Evolutionary conservation across 2,113 vertebrate species (phyloP).

Genomic region (Dryoscopus gambensis): DNA sequence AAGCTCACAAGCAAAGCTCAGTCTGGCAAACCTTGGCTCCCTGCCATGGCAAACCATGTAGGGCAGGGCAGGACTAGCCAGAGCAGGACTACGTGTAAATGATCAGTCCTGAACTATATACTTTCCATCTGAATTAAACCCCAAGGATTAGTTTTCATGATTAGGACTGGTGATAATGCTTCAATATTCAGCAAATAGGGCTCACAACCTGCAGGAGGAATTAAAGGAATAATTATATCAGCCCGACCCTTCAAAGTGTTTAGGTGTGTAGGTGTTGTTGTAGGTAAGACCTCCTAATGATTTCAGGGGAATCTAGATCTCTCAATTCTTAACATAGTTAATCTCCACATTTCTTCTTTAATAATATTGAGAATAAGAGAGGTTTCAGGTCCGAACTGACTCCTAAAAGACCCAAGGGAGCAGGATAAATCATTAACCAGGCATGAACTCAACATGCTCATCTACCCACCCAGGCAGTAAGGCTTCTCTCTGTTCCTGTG

Average conservation of each 20-base stretch:
- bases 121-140: neutral
- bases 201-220: neutral
- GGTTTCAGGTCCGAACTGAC: neutral
- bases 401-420: neutral
- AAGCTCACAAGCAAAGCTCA: neutral
- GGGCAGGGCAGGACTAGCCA: neutral
- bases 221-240: neutral
- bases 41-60: rapidly evolving
- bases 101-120: neutral
- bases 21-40: neutral
- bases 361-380: neutral
- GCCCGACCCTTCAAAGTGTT: neutral
- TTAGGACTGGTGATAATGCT: neutral
- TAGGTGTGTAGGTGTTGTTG: neutral
- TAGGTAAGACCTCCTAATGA: neutral
- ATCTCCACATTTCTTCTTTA: neutral
- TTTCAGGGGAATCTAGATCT: neutral
- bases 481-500: constrained; percentile 90
- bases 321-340: neutral
- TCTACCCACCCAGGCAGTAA: constrained; percentile 87
- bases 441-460: rapidly evolving
- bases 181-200: neutral
- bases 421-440: neutral
- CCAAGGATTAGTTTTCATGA: neutral
- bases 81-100: neutral